These are phyloP conservation scores for Myotis daubentonii DNA, from an alignment of 2,797 vertebrate genomes.

Conservation along the genomic window DNA sequence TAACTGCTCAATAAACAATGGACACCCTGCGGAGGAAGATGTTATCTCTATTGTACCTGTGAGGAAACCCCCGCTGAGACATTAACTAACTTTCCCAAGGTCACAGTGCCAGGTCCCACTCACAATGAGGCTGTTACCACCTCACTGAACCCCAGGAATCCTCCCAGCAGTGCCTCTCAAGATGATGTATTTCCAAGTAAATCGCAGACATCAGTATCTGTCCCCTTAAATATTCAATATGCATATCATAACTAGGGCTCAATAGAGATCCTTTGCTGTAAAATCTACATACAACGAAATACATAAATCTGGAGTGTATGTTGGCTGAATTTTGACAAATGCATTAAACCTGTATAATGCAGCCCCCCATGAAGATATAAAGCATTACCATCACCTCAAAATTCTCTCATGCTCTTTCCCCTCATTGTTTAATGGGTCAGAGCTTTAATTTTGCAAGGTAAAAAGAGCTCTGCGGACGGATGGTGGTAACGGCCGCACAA, in stretches of 20 bases:
- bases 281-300: background rate
- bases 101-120: background rate
- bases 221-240: background rate
- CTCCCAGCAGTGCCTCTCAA: background rate
- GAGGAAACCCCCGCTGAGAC: background rate
- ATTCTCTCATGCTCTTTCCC: background rate
- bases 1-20: background rate
- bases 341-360: background rate
- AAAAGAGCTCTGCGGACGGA: background rate
- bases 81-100: background rate
- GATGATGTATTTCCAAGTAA: background rate
- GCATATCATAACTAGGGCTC: background rate
- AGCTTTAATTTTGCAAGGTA: background rate
- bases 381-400: background rate
- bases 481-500: background rate
- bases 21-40: background rate
- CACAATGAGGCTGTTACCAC: background rate
- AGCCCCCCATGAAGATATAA: background rate
- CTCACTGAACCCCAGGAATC: background rate
- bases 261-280: background rate
- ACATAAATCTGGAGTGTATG: background rate
- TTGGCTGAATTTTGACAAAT: background rate
- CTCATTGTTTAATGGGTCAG: background rate
- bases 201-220: background rate
- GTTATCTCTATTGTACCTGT: background rate